A percentile compares a stretch with the other conserved stretches of the same genome.
phyloP scores from a whole-genome alignment of 1,140 invertebrate species.

The Drosophila punjabiensis region DNA sequence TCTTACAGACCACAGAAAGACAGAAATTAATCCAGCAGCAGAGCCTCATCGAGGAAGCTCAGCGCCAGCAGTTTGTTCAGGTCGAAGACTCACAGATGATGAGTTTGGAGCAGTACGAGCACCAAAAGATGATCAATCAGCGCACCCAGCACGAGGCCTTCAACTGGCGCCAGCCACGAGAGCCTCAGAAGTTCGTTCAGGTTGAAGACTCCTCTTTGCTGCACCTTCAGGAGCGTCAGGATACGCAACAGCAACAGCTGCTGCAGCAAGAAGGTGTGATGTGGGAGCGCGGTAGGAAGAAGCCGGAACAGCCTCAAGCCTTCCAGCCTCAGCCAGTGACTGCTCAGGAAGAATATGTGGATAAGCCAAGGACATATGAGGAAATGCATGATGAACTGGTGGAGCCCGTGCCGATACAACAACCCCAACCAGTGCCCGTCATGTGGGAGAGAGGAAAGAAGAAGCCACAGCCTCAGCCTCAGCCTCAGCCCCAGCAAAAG shows the following conservation, averaged over 20 bases:
- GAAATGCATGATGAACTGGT: conserved; percentile 85
- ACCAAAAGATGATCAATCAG: conserved; percentile 65
- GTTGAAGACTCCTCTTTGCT: conserved; percentile 78
- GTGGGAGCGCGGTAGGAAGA: conserved; percentile 85
- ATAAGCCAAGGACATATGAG: conserved; percentile 66
- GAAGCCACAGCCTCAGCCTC: conserved; percentile 74
- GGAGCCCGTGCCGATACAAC: conserved; percentile 72
- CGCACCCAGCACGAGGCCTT: conserved; percentile 66
- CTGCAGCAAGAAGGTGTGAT: conserved; percentile 73
- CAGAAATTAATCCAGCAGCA: conserved; percentile 61
- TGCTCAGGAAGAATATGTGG: conserved; percentile 44
- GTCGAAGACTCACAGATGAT: conserved; percentile 79
- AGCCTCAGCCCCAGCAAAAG: conserved; percentile 37
- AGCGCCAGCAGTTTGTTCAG: conserved; percentile 69
- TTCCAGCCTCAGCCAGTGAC: conserved; percentile 18
- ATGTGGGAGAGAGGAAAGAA: conserved; percentile 78
- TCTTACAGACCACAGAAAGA: conserved; percentile 65
- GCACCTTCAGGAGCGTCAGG: conserved; percentile 75
- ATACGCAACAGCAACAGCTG: conserved; percentile 69
- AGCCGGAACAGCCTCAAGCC: conserved; percentile 55
- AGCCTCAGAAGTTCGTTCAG: conserved; percentile 70
- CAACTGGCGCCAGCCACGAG: conserved; percentile 73
- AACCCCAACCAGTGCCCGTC: conserved; percentile 54
- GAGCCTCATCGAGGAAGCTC: conserved; percentile 65
- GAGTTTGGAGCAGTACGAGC: conserved; percentile 74